A percentile compares a stretch with the other conserved stretches of the same genome.
These are phyloP conservation scores for Xyrichtys novacula DNA, from an alignment of 2,797 vertebrate species.

Conservation along the genomic window DNA sequence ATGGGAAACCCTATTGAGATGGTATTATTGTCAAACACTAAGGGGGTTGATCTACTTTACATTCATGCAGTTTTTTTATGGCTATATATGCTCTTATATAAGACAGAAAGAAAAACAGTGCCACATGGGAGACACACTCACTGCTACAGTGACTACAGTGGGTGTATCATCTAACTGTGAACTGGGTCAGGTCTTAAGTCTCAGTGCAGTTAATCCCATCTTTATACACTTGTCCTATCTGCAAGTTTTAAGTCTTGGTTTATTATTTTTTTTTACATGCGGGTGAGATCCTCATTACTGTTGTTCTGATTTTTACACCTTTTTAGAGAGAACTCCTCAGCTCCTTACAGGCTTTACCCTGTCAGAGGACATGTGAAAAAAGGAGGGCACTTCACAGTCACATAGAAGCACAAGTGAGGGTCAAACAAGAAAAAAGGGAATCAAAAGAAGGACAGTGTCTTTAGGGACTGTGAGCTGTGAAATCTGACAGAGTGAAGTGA, in stretches of 20 bases:
- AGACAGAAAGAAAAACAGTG: neutral
- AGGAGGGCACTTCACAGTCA: slow-evolving; percentile 17
- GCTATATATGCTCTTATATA: neutral
- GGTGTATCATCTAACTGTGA: neutral
- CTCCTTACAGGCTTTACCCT: slow-evolving; percentile 9
- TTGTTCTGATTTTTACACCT: slow-evolving; percentile 3
- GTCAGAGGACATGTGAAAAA: slow-evolving; percentile 30
- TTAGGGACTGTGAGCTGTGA: slow-evolving; percentile 34
- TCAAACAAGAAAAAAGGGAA: slow-evolving; percentile 28
- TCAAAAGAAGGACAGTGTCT: slow-evolving; percentile 20
- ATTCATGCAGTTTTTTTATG: neutral
- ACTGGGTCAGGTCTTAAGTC: slow-evolving; percentile 22
- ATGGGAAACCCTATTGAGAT: neutral
- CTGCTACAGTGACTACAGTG: slow-evolving; percentile 10
- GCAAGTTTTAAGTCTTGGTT: slow-evolving; percentile 3
- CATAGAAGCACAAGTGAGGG: slow-evolving; percentile 22
- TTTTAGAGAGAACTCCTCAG: slow-evolving; percentile 4
- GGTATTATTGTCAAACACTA: neutral
- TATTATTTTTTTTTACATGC: slow-evolving; percentile 24
- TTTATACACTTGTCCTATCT: neutral
- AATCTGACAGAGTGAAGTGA: slow-evolving; percentile 42
- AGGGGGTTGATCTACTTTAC: slow-evolving; percentile 9
- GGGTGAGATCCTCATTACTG: neutral
- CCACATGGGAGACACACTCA: slow-evolving; percentile 4
- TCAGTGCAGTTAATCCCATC: slow-evolving; percentile 28